A percentile compares a stretch with the other conserved stretches of the same genome.
Evolutionary conservation across 2,888 invertebrate species (phyloP).

Genomic region (Apotomis capreana): DNA sequence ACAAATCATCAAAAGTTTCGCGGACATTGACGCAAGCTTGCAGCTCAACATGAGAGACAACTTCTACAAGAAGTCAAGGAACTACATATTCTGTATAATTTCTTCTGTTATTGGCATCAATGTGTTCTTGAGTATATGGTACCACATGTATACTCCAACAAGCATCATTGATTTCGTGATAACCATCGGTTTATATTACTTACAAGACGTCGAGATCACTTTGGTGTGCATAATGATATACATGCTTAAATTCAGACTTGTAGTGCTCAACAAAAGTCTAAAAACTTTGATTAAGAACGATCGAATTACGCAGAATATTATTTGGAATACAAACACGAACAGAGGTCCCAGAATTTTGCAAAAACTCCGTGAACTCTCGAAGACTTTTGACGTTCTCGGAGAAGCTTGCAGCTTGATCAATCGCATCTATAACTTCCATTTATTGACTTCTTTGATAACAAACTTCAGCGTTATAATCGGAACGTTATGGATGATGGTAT

Average conservation of each 20-base stretch:
- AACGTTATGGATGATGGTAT: constrained; percentile 1
- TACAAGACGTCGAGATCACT: not conserved
- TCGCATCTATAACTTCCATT: constrained; percentile 1
- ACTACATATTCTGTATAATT: not conserved
- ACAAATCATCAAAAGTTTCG: not conserved
- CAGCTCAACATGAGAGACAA: not conserved
- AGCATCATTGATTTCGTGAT: not conserved
- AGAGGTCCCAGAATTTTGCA: not conserved
- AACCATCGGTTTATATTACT: not conserved
- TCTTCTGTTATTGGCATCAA: not conserved
- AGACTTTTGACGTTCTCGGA: constrained; percentile 11
- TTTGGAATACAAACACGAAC: not conserved
- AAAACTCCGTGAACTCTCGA: not conserved
- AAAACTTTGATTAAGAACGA: not conserved
- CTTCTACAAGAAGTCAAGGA: not conserved
- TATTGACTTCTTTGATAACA: not conserved
- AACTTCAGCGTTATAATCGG: not conserved
- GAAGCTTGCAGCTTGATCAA: constrained; percentile 12
- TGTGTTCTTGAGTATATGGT: not conserved
- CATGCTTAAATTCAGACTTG: not conserved
- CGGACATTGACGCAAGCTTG: not conserved
- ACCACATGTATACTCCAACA: not conserved
- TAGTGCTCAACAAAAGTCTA: not conserved
- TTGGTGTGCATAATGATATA: not conserved
- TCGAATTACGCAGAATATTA: not conserved